A percentile compares a stretch with the other conserved stretches of the same genome.
Conservation (phyloP, 2,888 invertebrate species). For the Apocheima hispidaria region DNA sequence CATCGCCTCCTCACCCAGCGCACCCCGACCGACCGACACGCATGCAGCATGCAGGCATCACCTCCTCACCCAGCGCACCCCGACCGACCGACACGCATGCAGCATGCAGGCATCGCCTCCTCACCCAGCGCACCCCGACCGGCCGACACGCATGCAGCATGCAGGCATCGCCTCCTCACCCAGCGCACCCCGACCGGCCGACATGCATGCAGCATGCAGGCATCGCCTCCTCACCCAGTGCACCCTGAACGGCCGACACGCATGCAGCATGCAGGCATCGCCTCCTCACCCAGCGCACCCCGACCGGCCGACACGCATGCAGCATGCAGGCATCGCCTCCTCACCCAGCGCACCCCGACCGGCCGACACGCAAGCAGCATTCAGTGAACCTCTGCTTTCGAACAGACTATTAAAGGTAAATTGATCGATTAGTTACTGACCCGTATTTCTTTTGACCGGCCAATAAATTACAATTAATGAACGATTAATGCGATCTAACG, state of each 20-base stretch:
- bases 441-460: constrained; percentile 2
- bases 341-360: background rate
- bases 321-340: background rate
- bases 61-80: background rate
- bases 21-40: too few relatives aligned
- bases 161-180: background rate
- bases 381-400: constrained; percentile 4
- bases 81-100: background rate
- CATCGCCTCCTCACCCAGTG: too few relatives aligned
- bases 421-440: constrained; percentile 15
- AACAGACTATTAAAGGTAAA: constrained; percentile 7
- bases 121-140: too few relatives aligned
- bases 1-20: too few relatives aligned
- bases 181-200: background rate
- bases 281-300: background rate
- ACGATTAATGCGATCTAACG: constrained; percentile 13
- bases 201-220: background rate
- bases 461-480: background rate
- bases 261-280: too few relatives aligned
- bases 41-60: too few relatives aligned
- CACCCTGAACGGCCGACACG: too few relatives aligned
- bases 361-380: background rate
- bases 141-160: too few relatives aligned
- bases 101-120: background rate
- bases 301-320: background rate